Base-by-base conservation (phyloP, 2,888 invertebrate genomes). In the Auanema sp. region DNA sequence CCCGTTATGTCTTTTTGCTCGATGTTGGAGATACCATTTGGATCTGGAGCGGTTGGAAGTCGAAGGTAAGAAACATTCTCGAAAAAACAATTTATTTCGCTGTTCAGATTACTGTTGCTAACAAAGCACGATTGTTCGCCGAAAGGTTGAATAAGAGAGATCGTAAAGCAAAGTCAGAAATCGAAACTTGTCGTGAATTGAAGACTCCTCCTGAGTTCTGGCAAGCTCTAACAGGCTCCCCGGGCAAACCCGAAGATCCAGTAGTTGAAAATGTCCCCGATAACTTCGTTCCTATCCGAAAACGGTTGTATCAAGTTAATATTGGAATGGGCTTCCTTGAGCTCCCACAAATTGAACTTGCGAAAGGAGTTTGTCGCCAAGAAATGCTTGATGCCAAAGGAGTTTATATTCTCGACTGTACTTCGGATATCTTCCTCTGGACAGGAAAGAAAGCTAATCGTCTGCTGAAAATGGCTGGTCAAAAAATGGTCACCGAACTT, bases 141-240 rank as follows among this genome's bases (percentile, higher is more conserved):
- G 98, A 98, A 85, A 97, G 97, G 85, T 92, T 99, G 64, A 98
- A 96, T 85, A 97, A 97, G 86, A 93, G 94, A 83, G 98, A 99
- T 85, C 88, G 97, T 21, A 98, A 98, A 85, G 93, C 92, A 83
- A 91, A 91, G 84, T 90, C 94, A 0, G 94, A 95, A 81, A 90
- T 98, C 61, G 86, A 91, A 49, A 90, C 91, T 0, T 91, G 93
- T 84, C 87, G 88, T 43, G 91, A 92, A 84, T 91, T 91, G 0
- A 89, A 90, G 63, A 96, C 97, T 83, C 89, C 90, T 6, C 86
- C 86, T 6, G 91, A 91, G 25, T 97, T 98, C 86, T 93, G 94
- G 91, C 87, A 88, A 59, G 87, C 88, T 23, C 85, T 97, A 56
- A 21, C 66, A 55, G 74, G 76, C 6, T 60, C 64, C 16, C 72